Evolutionary conservation across 2,113 vertebrate species (phyloP).

Genomic region (Hirundichthys speculiger): DNA sequence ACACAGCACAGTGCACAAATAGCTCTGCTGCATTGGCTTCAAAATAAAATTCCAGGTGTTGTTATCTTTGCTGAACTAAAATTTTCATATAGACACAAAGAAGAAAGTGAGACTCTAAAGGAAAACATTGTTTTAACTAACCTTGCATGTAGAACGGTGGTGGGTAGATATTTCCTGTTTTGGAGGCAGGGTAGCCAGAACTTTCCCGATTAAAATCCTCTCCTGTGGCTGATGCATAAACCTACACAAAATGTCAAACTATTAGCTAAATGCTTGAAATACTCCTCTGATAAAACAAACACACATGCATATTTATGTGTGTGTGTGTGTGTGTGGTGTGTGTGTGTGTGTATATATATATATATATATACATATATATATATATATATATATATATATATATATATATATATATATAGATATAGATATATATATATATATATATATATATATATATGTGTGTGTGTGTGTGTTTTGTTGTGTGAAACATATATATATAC

Average conservation of each 20-base stretch:
- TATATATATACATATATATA: constrained; percentile 26
- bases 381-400: no score
- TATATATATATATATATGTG: no score
- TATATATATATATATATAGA: no score
- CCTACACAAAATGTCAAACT: constrained; percentile 73
- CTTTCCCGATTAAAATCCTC: constrained; percentile 91
- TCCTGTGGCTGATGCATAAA: constrained; percentile 89
- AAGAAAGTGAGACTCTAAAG: not conserved
- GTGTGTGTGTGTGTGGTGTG: constrained; percentile 35
- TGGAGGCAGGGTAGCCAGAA: constrained; percentile 85
- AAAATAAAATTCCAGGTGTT: constrained; percentile 1
- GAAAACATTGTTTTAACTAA: constrained; percentile 62
- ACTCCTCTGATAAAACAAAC: not conserved
- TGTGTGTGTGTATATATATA: constrained; percentile 7
- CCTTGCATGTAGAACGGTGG: constrained; percentile 91
- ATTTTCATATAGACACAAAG: constrained; percentile 26
- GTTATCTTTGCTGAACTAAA: constrained; percentile 7
- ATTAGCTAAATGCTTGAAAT: constrained; percentile 2
- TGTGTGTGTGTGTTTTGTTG: constrained; percentile 32
- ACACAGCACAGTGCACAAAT: not conserved
- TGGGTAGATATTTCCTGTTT: constrained; percentile 87
- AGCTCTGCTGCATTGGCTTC: not conserved
- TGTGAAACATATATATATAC: constrained; percentile 16
- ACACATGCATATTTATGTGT: no score
- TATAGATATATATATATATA: no score